phyloP scores from a whole-genome alignment of 1,140 invertebrate genomes.

The Palaemon carinicauda region DNA sequence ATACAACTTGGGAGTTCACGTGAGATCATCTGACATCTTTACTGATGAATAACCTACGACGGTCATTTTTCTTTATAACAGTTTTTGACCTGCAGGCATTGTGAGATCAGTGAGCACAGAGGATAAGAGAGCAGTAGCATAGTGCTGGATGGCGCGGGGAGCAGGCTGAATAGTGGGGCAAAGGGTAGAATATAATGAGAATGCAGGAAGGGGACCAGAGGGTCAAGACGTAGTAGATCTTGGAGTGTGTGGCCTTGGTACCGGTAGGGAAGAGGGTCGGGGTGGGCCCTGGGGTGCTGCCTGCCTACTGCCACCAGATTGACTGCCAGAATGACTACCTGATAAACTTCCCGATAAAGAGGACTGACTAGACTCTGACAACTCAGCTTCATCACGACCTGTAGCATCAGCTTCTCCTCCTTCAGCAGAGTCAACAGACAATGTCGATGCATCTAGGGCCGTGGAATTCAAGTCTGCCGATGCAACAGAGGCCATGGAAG shows the following conservation, averaged over 20 bases:
- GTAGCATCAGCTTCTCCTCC: conserved; percentile 44
- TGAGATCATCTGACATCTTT: neutral
- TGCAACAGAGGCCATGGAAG: conserved; percentile 3
- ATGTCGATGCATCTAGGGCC: conserved; percentile 50
- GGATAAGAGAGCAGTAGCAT: conserved; percentile 38
- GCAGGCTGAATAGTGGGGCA: conserved; percentile 3
- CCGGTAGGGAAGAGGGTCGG: conserved; percentile 56
- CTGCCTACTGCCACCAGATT: conserved; percentile 19
- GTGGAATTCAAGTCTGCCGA: conserved; percentile 51
- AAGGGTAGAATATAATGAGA: neutral
- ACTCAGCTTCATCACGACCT: conserved; percentile 47
- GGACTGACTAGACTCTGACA: conserved; percentile 58
- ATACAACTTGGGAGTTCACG: neutral
- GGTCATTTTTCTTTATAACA: neutral
- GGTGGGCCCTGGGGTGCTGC: conserved; percentile 25
- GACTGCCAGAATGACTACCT: conserved; percentile 43
- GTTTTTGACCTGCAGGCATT: neutral
- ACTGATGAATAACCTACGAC: neutral
- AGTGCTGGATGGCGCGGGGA: conserved; percentile 43
- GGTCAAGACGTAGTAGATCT: conserved; percentile 42
- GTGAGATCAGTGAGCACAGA: conserved; percentile 48
- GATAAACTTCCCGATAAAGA: conserved; percentile 55
- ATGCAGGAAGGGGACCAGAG: conserved; percentile 11
- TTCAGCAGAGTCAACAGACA: conserved; percentile 48
- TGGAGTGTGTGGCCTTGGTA: conserved; percentile 50